Evolutionary conservation across 2,888 invertebrate species (phyloP).

Genomic region (Nemoura dubitans): DNA sequence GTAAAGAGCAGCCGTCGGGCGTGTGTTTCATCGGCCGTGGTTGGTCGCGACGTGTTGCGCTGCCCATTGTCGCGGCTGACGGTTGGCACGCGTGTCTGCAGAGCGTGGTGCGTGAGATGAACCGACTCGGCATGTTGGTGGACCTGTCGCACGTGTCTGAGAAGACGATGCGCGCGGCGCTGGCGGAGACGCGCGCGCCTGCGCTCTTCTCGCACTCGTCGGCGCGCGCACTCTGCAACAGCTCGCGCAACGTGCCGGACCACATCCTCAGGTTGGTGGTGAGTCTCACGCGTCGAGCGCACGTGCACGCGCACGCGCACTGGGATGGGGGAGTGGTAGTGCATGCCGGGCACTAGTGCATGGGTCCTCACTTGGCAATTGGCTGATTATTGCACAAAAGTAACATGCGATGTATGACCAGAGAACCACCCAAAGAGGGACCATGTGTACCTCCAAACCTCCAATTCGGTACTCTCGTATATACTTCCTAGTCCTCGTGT

Average conservation of each 20-base stretch:
- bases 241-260: slow-evolving; percentile 83
- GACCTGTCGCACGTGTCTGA: slow-evolving; percentile 84
- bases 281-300: slow-evolving; percentile 33
- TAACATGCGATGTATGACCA: too few relatives aligned
- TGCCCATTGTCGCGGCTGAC: not conserved
- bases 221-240: slow-evolving; percentile 81
- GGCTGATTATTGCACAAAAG: too few relatives aligned
- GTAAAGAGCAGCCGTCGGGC: too few relatives aligned
- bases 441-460: too few relatives aligned
- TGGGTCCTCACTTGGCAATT: too few relatives aligned
- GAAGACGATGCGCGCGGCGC: slow-evolving; percentile 81
- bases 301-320: too few relatives aligned
- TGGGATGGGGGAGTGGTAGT: too few relatives aligned
- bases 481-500: too few relatives aligned
- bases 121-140: slow-evolving; percentile 87
- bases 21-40: too few relatives aligned
- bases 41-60: not conserved
- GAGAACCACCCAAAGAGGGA: too few relatives aligned
- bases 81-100: slow-evolving; percentile 42
- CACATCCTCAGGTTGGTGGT: slow-evolving; percentile 67
- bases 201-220: slow-evolving; percentile 89
- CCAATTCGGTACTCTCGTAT: too few relatives aligned
- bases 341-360: too few relatives aligned
- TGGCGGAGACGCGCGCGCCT: slow-evolving; percentile 80
- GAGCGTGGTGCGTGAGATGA: slow-evolving; percentile 83